Evolutionary conservation across 2,888 invertebrate species (phyloP).

Genomic region (Ectobius pallidus): DNA sequence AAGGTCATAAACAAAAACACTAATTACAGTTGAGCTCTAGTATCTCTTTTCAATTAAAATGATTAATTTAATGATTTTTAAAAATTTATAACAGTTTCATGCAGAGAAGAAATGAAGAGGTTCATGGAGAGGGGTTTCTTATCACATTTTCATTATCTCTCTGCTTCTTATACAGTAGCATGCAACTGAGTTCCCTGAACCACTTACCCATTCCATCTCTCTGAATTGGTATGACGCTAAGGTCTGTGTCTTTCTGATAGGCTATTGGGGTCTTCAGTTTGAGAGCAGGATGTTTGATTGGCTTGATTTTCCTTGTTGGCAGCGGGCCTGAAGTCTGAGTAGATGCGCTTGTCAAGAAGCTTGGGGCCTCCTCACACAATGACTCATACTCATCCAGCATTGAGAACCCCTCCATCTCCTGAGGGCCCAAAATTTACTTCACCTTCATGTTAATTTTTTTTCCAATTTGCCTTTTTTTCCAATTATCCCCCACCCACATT

Average conservation of each 20-base stretch:
- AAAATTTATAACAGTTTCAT: too few relatives aligned
- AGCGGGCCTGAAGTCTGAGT: slow-evolving; percentile 61
- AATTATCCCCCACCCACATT: neutral
- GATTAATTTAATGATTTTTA: too few relatives aligned
- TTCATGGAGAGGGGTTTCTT: too few relatives aligned
- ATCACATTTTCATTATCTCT: too few relatives aligned
- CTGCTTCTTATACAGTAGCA: too few relatives aligned
- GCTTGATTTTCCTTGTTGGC: slow-evolving; percentile 68
- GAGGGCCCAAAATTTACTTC: slow-evolving; percentile 15
- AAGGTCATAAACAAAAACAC: too few relatives aligned
- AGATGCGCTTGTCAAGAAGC: slow-evolving; percentile 59
- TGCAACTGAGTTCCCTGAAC: too few relatives aligned
- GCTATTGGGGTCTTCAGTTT: slow-evolving; percentile 79
- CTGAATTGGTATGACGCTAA: slow-evolving; percentile 84
- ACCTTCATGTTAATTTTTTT: slow-evolving; percentile 15
- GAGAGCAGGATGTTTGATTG: slow-evolving; percentile 74
- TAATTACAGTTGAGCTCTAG: too few relatives aligned
- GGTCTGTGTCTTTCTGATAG: slow-evolving; percentile 79
- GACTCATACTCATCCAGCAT: slow-evolving; percentile 47
- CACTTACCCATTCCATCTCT: slow-evolving; percentile 87
- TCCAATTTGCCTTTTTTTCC: neutral
- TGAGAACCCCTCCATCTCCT: slow-evolving; percentile 54
- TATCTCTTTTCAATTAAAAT: too few relatives aligned
- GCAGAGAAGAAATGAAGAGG: too few relatives aligned
- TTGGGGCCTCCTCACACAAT: slow-evolving; percentile 36